Evolutionary conservation across 2,113 vertebrate genomes (phyloP), one percentile per base, ranked within the genome.

Genomic region (Grantiella picta): DNA sequence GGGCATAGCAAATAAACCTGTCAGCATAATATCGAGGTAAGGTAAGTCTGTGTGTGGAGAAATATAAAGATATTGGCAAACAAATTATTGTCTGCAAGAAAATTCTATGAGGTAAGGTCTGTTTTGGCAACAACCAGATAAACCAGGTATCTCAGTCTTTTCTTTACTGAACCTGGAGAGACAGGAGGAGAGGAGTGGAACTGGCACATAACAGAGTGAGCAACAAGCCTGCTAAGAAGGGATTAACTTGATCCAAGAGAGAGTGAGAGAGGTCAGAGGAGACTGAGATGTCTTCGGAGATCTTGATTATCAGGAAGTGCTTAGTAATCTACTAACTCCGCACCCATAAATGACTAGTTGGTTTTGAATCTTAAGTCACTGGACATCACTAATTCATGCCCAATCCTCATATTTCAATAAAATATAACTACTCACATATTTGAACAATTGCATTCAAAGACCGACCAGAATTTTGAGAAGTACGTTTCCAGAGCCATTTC

Each of bases 101-200:
- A 96, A 92, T 84, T 95, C 80, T 73, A 54, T 83, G 81, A 97
- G 94, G 89, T 92, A 75, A 96, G 92, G 63, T 78, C 71, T 95
- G 59, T 86, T 97, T 96, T 92, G 91, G 92, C 81, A 91, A 94
- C 60, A 90, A 91, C 49, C 82, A 72, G 70, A 38, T 82, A 87
- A 20, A 4, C 45, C n/a, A n/a, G 59, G 65, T 86, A 77, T 89
- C 89, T 94, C 92, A 93, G 12, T 63, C 79, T 86, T 90, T 89
- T 47, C 75, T 86, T 94, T 94, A 73, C 75, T 77, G 68, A 90
- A 90, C 53, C 72, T 91, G 73, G 94, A 89, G 91, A 95, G 88
- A 94, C 31, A 57, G 77, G 53, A 96, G 82, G 49, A 72, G 88
- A 95, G 84, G 50, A 91, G 64, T 87, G 84, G 93, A 94, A 91